phyloP scores from a whole-genome alignment of 2,888 invertebrate genomes.

The Polymixis lichenea region DNA sequence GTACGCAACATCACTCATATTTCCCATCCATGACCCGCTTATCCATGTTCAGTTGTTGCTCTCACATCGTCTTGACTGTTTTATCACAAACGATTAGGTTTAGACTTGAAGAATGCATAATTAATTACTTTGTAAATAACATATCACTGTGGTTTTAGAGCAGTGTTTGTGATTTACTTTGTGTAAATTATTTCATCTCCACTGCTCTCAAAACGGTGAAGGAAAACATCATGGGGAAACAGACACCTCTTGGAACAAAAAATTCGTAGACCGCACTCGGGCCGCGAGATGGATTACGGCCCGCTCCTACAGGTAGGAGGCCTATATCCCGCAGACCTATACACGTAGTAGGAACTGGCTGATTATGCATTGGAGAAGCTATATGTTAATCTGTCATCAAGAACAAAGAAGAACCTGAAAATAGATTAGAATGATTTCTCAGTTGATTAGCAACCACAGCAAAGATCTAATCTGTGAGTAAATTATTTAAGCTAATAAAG shows the following conservation, averaged over 20 bases:
- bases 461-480: conserved; percentile 1
- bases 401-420: conserved; percentile 19
- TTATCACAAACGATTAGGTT: conserved; percentile 53
- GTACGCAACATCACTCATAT: conserved; percentile 68
- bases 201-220: too few relatives aligned
- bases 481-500: conserved; percentile 20
- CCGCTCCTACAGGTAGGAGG: too few relatives aligned
- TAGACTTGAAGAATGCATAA: conserved; percentile 34
- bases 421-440: conserved; percentile 3
- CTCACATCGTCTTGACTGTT: conserved; percentile 53
- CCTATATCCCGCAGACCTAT: too few relatives aligned
- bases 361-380: background rate
- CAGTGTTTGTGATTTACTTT: too few relatives aligned
- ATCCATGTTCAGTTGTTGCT: conserved; percentile 66
- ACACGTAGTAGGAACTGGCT: too few relatives aligned
- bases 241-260: too few relatives aligned
- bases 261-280: too few relatives aligned
- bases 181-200: too few relatives aligned
- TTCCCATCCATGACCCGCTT: conserved; percentile 82
- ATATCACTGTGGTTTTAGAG: background rate
- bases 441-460: background rate
- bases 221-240: too few relatives aligned
- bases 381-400: conserved; percentile 2
- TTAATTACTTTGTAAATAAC: conserved; percentile 43
- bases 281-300: too few relatives aligned